Base-by-base conservation (phyloP, 2,888 invertebrate species). In the Drosophila fulvimacula region DNA sequence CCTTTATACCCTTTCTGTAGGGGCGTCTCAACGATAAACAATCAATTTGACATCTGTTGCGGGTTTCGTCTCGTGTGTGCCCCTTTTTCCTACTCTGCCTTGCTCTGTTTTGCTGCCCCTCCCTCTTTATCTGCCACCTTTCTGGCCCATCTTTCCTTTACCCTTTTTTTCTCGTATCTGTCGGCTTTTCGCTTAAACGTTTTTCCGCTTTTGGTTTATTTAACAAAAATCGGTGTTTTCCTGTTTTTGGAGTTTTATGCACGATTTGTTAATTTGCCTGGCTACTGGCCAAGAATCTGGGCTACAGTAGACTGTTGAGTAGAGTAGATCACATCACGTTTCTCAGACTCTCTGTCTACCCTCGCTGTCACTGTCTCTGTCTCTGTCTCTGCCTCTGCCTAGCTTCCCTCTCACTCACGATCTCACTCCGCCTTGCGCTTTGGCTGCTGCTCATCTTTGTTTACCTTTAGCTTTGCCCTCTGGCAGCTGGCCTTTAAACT, bases 301-400 rank as follows among this genome's bases (percentile, higher is more conserved):
- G 53, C 41, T 59, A 66, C 62, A 48, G 27, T 27, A n/a, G 46
- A 39, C 10, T 57, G 58, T 17, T 46, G 68, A 55, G 65, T 71
- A 51, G 69, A 52, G 65, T 71, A 82, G 86, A 87, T 82, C 87
- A 81, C 79, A 84, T 75, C 85, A 88, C 85, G 88, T 79, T 79
- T 79, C 66, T 57, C 72, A 73, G 78, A 73, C 60, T 83, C 83
- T 61, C 76, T 74, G 30, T 30, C 30, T 30, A 30, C 7, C 30
- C 30, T 30, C 27, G 27, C 34, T 36, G 3, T 17, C 83, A 66
- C 77, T 76, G 58, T 86, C 81, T 70, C 76, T 74, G 72, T 38
- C 27, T 21, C 46, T 34, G 17, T 34, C n/a, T 70, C 76, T 74
- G 72, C 30, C 27, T 21, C 46, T 34, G 17, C 27, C n/a, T 34